A percentile compares a stretch with the other conserved stretches of the same genome.
Evolutionary conservation across 2,113 vertebrate species (phyloP).

Genomic region (Ginglymostoma cirratum): DNA sequence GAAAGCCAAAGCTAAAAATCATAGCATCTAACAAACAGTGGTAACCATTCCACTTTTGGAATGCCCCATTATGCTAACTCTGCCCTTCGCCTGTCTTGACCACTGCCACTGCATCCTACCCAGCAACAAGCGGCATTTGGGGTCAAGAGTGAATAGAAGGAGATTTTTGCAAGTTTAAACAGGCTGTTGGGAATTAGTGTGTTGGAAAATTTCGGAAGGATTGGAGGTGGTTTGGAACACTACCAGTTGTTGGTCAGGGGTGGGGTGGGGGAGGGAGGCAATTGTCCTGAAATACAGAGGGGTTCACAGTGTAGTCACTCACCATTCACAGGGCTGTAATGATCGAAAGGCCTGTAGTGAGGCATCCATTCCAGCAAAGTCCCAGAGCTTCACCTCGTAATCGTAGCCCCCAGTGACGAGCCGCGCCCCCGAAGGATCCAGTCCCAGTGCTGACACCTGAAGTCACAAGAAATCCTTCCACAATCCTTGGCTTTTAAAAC

Average conservation of each 20-base stretch:
- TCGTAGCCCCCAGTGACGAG: constrained; percentile 88
- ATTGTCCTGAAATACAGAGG: background rate
- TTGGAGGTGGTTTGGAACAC: constrained; percentile 7
- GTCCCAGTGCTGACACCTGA: constrained; percentile 83
- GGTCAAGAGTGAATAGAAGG: background rate
- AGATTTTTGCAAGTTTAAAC: background rate
- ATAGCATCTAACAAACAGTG: background rate
- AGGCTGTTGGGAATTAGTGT: background rate
- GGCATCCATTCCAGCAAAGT: constrained; percentile 95
- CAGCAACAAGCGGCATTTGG: background rate
- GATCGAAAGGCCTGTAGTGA: constrained; percentile 86
- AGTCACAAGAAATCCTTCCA: background rate
- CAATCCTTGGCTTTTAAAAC: background rate
- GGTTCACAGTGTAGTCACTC: constrained; percentile 42
- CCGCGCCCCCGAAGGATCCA: constrained; percentile 92
- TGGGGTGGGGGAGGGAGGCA: constrained; percentile 38
- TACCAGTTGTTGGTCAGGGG: constrained; percentile 23
- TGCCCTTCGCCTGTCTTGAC: too few relatives aligned
- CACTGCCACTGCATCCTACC: background rate
- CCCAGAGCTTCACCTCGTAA: constrained; percentile 91
- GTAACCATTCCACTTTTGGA: background rate
- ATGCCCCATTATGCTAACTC: too few relatives aligned
- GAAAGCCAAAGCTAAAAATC: constrained; percentile 38
- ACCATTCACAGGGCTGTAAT: constrained; percentile 93
- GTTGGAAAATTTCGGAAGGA: constrained; percentile 26